Conservation (phyloP, 1,140 invertebrate genomes). For the Drosophila malerkotliana region DNA sequence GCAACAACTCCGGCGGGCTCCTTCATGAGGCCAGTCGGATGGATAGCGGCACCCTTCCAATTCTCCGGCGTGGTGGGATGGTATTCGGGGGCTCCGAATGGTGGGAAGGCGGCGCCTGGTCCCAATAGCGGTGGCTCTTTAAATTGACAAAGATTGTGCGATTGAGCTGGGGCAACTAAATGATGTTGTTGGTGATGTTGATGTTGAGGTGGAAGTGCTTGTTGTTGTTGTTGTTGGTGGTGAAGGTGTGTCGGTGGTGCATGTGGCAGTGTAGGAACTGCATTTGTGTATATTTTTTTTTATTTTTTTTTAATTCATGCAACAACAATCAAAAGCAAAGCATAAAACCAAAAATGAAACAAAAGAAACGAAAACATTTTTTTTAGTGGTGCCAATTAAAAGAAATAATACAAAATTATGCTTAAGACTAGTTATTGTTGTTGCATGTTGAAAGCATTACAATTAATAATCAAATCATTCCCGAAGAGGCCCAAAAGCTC, state of each 20-base stretch:
- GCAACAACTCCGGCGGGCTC: constrained; percentile 78
- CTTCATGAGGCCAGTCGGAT: constrained; percentile 83
- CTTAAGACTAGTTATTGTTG: constrained; percentile 59
- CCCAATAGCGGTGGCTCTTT: constrained; percentile 84
- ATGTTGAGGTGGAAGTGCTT: constrained; percentile 24
- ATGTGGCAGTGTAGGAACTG: constrained; percentile 64
- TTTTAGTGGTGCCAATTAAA: constrained; percentile 14
- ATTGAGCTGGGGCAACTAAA: constrained; percentile 76
- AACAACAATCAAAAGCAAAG: constrained; percentile 62
- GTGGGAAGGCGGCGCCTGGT: constrained; percentile 80
- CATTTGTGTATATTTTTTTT: constrained; percentile 40
- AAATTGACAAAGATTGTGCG: constrained; percentile 84
- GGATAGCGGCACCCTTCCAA: constrained; percentile 81
- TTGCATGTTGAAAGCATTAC: constrained; percentile 44
- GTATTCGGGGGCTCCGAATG: constrained; percentile 82
- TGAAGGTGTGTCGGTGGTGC: constrained; percentile 42
- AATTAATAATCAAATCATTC: not conserved
- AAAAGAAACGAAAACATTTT: constrained; percentile 40
- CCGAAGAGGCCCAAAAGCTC: constrained; percentile 14
- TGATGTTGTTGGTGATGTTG: constrained; percentile 62
- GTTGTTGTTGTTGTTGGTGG: constrained; percentile 44
- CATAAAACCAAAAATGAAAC: constrained; percentile 40
- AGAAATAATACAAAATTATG: constrained; percentile 41
- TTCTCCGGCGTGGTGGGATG: constrained; percentile 83
- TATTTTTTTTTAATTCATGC: constrained; percentile 53